These are phyloP conservation scores for Nomada flava DNA, from an alignment of 2,888 invertebrate genomes.

Conservation along the genomic window DNA sequence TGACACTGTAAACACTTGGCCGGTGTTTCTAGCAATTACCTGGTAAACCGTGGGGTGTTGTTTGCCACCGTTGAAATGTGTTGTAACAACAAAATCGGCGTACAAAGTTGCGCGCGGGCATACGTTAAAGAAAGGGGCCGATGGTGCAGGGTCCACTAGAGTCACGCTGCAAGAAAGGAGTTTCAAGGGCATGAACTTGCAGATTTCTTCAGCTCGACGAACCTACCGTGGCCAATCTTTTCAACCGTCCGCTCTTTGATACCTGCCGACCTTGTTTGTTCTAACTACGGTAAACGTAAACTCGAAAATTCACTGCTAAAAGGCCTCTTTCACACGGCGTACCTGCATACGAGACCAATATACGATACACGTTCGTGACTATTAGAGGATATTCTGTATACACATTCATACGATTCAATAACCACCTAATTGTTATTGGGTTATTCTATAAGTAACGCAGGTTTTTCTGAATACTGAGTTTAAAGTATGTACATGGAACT, in stretches of 20 bases:
- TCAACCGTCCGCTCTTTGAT: constrained; percentile 60
- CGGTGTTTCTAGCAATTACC: constrained; percentile 81
- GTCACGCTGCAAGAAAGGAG: constrained; percentile 61
- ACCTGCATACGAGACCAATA: no score
- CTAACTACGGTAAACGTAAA: constrained; percentile 32
- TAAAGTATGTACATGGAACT: no score
- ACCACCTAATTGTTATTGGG: no score
- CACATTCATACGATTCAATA: no score
- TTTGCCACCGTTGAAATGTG: constrained; percentile 75
- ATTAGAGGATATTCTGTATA: no score
- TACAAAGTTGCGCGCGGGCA: constrained; percentile 8
- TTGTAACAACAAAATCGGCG: constrained; percentile 72
- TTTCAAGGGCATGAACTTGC: constrained; percentile 72
- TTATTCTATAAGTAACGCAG: no score
- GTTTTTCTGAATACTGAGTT: no score
- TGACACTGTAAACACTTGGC: constrained; percentile 80
- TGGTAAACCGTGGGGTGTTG: constrained; percentile 70
- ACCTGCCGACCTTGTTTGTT: constrained; percentile 61
- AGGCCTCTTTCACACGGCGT: no score
- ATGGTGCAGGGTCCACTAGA: constrained; percentile 43
- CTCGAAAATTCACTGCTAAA: constrained; percentile 47
- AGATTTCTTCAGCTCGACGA: constrained; percentile 60
- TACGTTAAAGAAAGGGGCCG: constrained; percentile 29
- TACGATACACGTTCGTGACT: no score
- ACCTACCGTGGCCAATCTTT: constrained; percentile 60